Conservation (phyloP, 2,888 invertebrate species). For the Pristionchus fissidentatus region DNA sequence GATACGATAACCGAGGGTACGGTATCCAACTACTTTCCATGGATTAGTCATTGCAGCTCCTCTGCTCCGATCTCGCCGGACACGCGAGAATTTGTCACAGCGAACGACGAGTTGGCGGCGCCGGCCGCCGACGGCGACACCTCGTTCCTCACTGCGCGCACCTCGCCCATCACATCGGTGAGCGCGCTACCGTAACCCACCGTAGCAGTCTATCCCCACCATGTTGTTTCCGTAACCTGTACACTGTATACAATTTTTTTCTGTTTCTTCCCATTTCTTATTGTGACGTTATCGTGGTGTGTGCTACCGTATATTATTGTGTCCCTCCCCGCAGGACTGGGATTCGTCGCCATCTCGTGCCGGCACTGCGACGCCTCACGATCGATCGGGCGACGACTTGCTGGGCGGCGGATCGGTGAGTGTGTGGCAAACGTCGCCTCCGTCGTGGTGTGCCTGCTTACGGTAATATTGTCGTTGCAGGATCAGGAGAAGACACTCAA, state of each 20-base stretch:
- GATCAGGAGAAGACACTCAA: slow-evolving; percentile 15
- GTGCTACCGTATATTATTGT: background rate
- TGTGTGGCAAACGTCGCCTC: background rate
- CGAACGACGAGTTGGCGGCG: background rate
- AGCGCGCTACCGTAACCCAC: background rate
- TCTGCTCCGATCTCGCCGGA: slow-evolving; percentile 1
- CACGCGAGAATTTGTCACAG: background rate
- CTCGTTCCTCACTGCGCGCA: background rate
- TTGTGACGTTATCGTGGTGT: too few relatives aligned
- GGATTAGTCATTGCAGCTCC: background rate
- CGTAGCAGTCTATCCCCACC: background rate
- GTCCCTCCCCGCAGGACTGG: slow-evolving; percentile 1
- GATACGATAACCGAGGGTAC: too few relatives aligned
- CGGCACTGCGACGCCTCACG: slow-evolving; percentile 28
- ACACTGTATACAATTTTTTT: background rate
- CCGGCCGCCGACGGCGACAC: background rate
- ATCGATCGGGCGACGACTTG: background rate
- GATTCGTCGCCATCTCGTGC: background rate
- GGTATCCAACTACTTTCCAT: background rate
- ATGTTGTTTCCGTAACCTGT: background rate
- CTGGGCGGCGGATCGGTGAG: too few relatives aligned
- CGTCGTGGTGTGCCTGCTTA: background rate
- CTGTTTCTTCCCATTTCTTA: background rate
- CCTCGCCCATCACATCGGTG: slow-evolving; percentile 35
- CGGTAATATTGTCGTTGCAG: background rate